Evolutionary conservation across 1,140 invertebrate species (phyloP).

Genomic region (Saccostrea echinata): DNA sequence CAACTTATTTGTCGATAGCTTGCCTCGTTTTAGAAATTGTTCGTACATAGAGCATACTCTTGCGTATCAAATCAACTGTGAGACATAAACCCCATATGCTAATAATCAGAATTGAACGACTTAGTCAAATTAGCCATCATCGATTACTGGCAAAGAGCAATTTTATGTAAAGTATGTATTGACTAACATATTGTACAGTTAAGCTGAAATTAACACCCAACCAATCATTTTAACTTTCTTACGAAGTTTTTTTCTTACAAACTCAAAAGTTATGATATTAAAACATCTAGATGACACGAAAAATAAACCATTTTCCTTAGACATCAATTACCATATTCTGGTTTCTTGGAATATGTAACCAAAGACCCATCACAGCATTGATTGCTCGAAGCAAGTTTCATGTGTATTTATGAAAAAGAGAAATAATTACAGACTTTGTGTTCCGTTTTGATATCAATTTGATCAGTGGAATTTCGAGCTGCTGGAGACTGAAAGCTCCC

Average conservation of each 20-base stretch:
- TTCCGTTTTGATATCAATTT: conserved; percentile 26
- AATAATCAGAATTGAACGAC: conserved; percentile 39
- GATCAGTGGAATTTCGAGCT: conserved; percentile 16
- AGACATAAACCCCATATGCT: too few relatives aligned
- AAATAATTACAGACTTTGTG: conserved; percentile 23
- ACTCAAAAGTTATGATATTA: not conserved
- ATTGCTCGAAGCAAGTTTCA: not conserved
- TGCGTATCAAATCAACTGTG: too few relatives aligned
- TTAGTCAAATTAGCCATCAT: conserved; percentile 24
- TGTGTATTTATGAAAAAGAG: conserved; percentile 18
- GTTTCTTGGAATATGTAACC: not conserved
- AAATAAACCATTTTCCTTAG: not conserved
- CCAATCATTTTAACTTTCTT: too few relatives aligned
- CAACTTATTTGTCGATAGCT: too few relatives aligned
- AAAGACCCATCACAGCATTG: not conserved
- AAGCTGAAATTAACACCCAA: too few relatives aligned
- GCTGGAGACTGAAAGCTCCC: conserved; percentile 25
- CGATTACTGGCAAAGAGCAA: conserved; percentile 6
- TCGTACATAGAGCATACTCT: too few relatives aligned
- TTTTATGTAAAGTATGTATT: conserved; percentile 36
- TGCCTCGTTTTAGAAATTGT: too few relatives aligned
- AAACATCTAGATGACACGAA: not conserved
- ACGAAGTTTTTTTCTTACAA: too few relatives aligned
- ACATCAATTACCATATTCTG: not conserved
- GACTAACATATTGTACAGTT: too few relatives aligned